Conservation (phyloP, 2,113 vertebrate genomes). For the Connochaetes taurinus region DNA sequence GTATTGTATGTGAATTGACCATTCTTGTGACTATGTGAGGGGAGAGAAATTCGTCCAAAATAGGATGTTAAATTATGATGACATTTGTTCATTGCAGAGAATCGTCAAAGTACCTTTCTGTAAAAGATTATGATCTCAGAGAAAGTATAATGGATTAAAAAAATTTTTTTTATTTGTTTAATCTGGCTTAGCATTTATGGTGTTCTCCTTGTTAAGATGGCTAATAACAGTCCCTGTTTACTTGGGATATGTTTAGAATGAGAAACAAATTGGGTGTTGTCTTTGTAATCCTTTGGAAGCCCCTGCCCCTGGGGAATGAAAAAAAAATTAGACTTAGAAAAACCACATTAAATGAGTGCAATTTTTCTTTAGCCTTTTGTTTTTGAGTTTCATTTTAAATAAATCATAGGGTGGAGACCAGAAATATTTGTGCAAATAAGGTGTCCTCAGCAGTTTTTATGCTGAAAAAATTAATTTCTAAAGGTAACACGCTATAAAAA, state of each 20-base stretch:
- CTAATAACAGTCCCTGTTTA: background rate
- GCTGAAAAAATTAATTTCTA: constrained; percentile 25
- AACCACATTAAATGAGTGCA: background rate
- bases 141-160: background rate
- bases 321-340: constrained; percentile 7
- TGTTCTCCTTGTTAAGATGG: background rate
- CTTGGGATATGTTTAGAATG: constrained; percentile 28
- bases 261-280: background rate
- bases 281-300: constrained; percentile 18
- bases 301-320: background rate
- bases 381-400: constrained; percentile 36
- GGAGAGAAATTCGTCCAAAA: constrained; percentile 2
- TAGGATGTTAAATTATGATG: background rate
- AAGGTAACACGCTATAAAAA: background rate
- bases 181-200: background rate
- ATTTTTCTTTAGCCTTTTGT: background rate
- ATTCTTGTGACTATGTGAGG: background rate
- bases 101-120: background rate
- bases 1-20: constrained; percentile 5
- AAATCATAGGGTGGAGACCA: background rate
- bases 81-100: background rate
- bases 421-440: constrained; percentile 26
- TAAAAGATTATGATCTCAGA: background rate
- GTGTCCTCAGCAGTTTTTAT: background rate
- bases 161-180: background rate